Evolutionary conservation across 2,797 vertebrate species (phyloP), one percentile per base, ranked within the genome.

Genomic region (Stomatorhinus walkeri): DNA sequence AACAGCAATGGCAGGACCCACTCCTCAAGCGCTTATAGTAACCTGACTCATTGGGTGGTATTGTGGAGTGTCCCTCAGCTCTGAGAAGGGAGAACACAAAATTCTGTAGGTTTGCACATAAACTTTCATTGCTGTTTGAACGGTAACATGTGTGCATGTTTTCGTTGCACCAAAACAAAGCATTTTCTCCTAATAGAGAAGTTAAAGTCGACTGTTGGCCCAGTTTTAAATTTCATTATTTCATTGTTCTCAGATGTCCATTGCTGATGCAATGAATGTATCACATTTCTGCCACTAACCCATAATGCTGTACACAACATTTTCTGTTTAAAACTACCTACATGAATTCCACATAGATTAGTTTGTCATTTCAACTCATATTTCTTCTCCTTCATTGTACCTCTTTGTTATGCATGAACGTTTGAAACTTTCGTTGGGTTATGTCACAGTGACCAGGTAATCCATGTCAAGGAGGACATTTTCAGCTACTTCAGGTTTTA

Each of bases 1-100:
- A 68, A 68, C 61, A 68, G 12, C 61, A 68, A 68, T 4, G 24
- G 9, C 24, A 36, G 64, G 64, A 72, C 64, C 64, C 28, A 72
- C 28, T 36, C 64, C 64, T 36, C 12, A 72, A 72, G 4, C 28
- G 28, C 28, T 72, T 14, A 36, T 72, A 36, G 64, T 36, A 72
- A 43, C 16, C 36, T 3, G 36, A 79, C 72, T 79, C 36, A 43
- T 79, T 79, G 72, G 72, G 36, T 43, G 72, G 72, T 79, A 79
- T 43, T n/a, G 5, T 9, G 36, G 72, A 79, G 72, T 43, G 16
- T 79, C 36, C 40, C 40, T 40, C 19, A 19, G 36, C 72, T 43
- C 36, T 8, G 93, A 88, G 88, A 92, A 83, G 54, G 87, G 79
- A 90, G 89, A 76, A 90, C 64, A 90, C 43, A 90, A 46, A 14